A percentile compares a stretch with the other conserved stretches of the same genome.
These are phyloP conservation scores for Zophobas atratus DNA, from an alignment of 1,140 invertebrate genomes.

Conservation along the genomic window DNA sequence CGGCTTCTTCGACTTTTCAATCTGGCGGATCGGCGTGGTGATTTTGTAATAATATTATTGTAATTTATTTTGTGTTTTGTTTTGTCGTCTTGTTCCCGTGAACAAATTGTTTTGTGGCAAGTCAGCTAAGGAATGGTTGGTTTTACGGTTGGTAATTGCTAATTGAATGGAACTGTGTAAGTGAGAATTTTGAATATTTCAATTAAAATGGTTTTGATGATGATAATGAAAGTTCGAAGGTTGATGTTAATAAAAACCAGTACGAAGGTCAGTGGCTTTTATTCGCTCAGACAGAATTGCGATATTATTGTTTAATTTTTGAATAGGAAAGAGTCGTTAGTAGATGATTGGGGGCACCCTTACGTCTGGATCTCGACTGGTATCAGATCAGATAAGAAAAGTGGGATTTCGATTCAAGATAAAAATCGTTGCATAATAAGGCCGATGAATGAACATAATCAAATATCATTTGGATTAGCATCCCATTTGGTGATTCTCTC, in stretches of 20 bases:
- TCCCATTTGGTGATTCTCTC: conserved; percentile 41
- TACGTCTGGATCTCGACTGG: not conserved
- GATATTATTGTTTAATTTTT: too few relatives aligned
- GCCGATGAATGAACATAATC: conserved; percentile 40
- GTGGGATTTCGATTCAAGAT: conserved; percentile 19
- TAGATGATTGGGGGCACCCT: not conserved
- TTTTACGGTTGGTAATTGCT: conserved; percentile 8
- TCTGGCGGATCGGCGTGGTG: not conserved
- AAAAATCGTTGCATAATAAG: conserved; percentile 24
- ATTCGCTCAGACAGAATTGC: too few relatives aligned
- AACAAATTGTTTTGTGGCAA: conserved; percentile 14
- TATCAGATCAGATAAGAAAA: conserved; percentile 25
- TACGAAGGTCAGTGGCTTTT: too few relatives aligned
- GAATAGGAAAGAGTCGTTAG: too few relatives aligned
- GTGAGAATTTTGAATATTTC: conserved; percentile 6
- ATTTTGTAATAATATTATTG: not conserved
- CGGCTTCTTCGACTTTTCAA: not conserved
- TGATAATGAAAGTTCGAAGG: not conserved
- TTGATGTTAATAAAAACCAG: not conserved
- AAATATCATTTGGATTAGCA: conserved; percentile 49
- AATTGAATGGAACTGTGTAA: conserved; percentile 12
- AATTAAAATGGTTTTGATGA: conserved; percentile 3
- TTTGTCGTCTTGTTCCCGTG: conserved; percentile 6
- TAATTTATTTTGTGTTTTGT: not conserved
- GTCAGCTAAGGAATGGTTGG: conserved; percentile 1